Percentiles rank a stretch among this genome's conserved stretches.
Conservation (phyloP, 1,140 invertebrate genomes). For the Linepithema humile region DNA sequence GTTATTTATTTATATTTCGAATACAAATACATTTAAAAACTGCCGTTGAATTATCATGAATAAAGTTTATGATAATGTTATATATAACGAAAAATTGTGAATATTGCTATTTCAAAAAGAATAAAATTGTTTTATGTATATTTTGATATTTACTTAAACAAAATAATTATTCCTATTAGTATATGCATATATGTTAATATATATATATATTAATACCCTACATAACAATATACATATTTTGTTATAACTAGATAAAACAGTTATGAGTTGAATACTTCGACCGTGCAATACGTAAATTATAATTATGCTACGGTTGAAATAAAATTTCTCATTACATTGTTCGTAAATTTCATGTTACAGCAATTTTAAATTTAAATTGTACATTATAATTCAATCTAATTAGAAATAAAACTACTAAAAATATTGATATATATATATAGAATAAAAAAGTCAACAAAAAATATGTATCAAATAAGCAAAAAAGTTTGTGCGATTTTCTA, state of each 20-base stretch:
- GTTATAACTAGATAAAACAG: not conserved
- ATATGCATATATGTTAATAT: no score
- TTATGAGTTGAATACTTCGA: not conserved
- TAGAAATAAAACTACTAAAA: not conserved
- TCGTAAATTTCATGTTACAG: conserved; percentile 8
- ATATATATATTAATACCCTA: not conserved
- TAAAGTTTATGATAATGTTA: not conserved
- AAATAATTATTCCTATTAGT: no score
- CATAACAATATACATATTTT: not conserved
- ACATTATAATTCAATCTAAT: not conserved
- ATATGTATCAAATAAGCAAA: no score
- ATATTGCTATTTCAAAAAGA: not conserved
- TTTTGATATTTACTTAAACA: conserved; percentile 46
- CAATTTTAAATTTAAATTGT: not conserved
- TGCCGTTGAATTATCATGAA: not conserved
- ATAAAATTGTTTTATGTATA: conserved; percentile 20
- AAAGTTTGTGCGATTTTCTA: no score
- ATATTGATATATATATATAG: no score
- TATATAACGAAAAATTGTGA: not conserved
- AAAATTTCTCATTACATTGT: conserved; percentile 32
- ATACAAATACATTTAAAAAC: not conserved
- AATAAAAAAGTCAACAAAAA: no score
- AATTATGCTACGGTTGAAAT: conserved; percentile 15
- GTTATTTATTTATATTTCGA: not conserved
- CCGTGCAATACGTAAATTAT: conserved; percentile 3